A percentile compares a stretch with the other conserved stretches of the same genome.
These are phyloP conservation scores for Dipodomys stephensi DNA, from an alignment of 2,113 vertebrate species.

Conservation along the genomic window DNA sequence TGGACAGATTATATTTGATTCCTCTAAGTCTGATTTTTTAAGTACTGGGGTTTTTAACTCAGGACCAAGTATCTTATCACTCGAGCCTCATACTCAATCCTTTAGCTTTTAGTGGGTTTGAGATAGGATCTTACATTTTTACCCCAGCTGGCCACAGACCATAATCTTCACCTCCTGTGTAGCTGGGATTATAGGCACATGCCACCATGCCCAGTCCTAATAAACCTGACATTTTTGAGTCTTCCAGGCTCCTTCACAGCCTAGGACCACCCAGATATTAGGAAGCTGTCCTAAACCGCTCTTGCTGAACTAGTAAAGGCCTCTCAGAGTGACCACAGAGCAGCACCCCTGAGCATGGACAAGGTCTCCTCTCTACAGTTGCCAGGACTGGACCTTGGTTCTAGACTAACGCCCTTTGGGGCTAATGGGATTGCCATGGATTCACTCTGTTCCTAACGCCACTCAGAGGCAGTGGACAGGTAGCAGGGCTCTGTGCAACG, in stretches of 20 bases:
- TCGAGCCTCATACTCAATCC: too few relatives aligned
- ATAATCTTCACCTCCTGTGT: too few relatives aligned
- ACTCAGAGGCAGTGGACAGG: accelerated
- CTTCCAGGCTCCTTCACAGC: neutral
- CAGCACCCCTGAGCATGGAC: accelerated
- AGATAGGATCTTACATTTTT: too few relatives aligned
- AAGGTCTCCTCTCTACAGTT: neutral
- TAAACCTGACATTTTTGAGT: neutral
- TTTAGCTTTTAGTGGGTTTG: too few relatives aligned
- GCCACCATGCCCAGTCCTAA: neutral
- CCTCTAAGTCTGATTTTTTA: neutral
- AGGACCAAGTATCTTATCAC: neutral
- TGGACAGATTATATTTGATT: neutral
- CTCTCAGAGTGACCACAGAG: neutral
- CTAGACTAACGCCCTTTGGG: neutral
- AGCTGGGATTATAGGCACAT: too few relatives aligned
- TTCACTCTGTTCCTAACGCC: neutral
- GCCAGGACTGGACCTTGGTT: neutral
- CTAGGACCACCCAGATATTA: neutral
- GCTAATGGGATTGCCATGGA: neutral
- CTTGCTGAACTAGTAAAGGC: neutral
- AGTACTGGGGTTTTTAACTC: neutral
- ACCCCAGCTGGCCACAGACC: too few relatives aligned
- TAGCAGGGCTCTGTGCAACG: accelerated
- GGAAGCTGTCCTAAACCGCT: neutral